A percentile compares a stretch with the other conserved stretches of the same genome.
phyloP scores from a whole-genome alignment of 2,113 vertebrate species.

The Nematolebias whitei region DNA sequence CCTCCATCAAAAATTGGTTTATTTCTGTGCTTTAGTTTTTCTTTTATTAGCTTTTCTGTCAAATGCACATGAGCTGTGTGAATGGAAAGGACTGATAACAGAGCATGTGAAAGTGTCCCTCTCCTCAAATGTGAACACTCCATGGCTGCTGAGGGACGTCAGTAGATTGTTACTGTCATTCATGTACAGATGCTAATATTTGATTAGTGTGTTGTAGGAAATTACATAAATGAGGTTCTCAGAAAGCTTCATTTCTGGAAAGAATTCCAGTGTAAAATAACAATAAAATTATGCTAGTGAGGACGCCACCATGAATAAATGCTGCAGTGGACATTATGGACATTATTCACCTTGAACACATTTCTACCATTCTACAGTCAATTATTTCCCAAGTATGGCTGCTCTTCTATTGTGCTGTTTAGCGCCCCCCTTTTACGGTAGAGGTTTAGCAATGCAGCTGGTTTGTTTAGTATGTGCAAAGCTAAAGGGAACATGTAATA shows the following conservation, averaged over 20 bases:
- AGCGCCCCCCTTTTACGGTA: background rate
- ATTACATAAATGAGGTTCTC: conserved; percentile 7
- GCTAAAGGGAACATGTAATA: too few species aligned
- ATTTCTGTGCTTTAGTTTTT: conserved; percentile 34
- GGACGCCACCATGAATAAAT: too few species aligned
- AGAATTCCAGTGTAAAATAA: background rate
- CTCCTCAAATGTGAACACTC: conserved; percentile 15
- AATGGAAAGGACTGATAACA: conserved; percentile 59
- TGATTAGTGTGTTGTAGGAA: background rate
- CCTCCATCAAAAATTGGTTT: conserved; percentile 59
- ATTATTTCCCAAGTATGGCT: background rate
- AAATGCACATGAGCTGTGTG: conserved; percentile 35
- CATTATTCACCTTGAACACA: background rate
- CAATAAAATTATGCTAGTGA: background rate
- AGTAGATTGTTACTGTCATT: conserved; percentile 19
- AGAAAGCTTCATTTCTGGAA: background rate
- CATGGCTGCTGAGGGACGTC: conserved; percentile 6
- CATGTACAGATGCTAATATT: conserved; percentile 18
- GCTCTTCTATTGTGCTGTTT: background rate
- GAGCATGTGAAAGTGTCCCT: conserved; percentile 36
- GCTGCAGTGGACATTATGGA: too few species aligned
- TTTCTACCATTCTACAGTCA: background rate
- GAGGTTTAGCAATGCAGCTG: background rate
- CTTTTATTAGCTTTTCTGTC: conserved; percentile 51
- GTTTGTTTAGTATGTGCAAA: background rate